Evolutionary conservation across 1,140 invertebrate species (phyloP).

Genomic region (Drosophila busckii): DNA sequence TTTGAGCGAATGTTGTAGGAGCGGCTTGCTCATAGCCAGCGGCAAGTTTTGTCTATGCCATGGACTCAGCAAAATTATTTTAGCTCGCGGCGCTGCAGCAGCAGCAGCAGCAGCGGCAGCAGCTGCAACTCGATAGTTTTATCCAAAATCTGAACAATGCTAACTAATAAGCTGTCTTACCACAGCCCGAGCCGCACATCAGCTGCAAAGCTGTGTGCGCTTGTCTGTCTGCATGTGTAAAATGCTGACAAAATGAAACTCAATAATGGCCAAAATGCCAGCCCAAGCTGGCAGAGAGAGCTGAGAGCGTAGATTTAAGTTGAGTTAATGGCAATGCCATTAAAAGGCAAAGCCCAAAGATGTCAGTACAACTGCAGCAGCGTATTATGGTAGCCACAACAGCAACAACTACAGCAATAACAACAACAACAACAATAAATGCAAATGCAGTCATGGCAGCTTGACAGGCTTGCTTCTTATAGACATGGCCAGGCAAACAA

Average conservation of each 20-base stretch:
- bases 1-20: too few relatives aligned
- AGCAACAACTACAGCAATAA: conserved; percentile 24
- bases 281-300: conserved; percentile 1
- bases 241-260: conserved; percentile 20
- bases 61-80: conserved; percentile 38
- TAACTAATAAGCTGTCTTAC: conserved; percentile 40
- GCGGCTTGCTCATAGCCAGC: conserved; percentile 17
- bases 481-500: conserved; percentile 21
- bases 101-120: conserved; percentile 15
- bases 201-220: background rate
- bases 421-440: conserved; percentile 13
- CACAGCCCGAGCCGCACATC: too few relatives aligned
- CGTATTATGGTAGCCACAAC: conserved; percentile 38
- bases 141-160: conserved; percentile 37
- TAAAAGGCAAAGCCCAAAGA: conserved; percentile 43
- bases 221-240: background rate
- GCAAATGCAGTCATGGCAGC: conserved; percentile 32
- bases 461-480: too few relatives aligned
- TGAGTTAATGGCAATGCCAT: conserved; percentile 39
- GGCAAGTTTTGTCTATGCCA: conserved; percentile 24
- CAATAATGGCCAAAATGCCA: conserved; percentile 31
- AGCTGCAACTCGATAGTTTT: conserved; percentile 40
- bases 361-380: conserved; percentile 16
- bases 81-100: conserved; percentile 16
- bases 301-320: conserved; percentile 1